Evolutionary conservation across 2,797 vertebrate genomes (phyloP), one percentile per base, ranked within the genome.

Genomic region (Amphiprion clarkii): DNA sequence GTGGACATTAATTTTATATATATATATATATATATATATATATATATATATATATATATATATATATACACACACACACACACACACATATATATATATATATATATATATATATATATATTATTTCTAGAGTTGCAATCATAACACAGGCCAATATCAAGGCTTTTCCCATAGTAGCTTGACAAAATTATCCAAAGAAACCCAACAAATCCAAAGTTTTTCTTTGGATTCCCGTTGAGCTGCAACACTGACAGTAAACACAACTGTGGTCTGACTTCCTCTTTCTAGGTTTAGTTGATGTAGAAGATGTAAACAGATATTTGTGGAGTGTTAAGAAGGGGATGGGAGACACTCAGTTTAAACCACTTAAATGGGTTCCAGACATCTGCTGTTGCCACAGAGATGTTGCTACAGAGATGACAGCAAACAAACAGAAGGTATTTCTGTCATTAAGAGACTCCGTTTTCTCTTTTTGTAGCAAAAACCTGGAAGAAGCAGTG

Each of bases 371-470:
- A 82, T 75, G 62, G 79, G 80, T 72, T 60, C 19, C 48, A 70
- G 78, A 67, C 75, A 76, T 88, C 88, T 83, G 83, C 82, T 73
- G 75, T 76, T 21, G 76, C n/a, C n/a, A n/a, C n/a, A n/a, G n/a
- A n/a, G n/a, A 17, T 7, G 85, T 92, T 87, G 75, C 90, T 86
- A 84, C 86, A 79, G 91, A 75, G 82, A 92, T 75, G 5, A 67
- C 71, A 52, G 74, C 89, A 92, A 92, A 93, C 88, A 93, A 92
- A 90, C 80, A 56, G 78, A 87, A 83, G 81, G 84, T 85, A 91
- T 87, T 81, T 81, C 74, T 86, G 71, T 85, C 63, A 85, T 90
- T 85, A 52, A 74, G 63, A 57, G 2, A 19, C 44, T 11, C 52
- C 1, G 16, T 61, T 58, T 79, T 39, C 27, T 5, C 17, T 67